Evolutionary conservation across 2,113 vertebrate genomes (phyloP).

Genomic region (Zeus faber): DNA sequence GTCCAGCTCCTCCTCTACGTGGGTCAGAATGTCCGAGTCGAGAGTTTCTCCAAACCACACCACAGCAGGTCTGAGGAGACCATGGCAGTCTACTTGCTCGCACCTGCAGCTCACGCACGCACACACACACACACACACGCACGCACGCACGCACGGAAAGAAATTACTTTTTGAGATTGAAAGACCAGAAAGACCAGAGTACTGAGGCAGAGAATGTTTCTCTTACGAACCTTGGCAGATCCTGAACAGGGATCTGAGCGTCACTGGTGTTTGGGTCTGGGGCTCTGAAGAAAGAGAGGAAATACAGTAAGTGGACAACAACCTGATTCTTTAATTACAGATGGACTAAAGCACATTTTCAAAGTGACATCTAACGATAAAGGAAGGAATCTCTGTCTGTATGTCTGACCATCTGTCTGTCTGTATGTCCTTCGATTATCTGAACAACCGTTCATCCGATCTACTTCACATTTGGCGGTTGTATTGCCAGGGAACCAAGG

Average conservation of each 20-base stretch:
- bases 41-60: conserved; percentile 97
- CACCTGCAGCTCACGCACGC: conserved; percentile 75
- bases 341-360: too few relatives aligned
- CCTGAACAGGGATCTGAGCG: conserved; percentile 79
- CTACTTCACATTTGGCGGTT: too few relatives aligned
- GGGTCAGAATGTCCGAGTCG: conserved; percentile 78
- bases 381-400: too few relatives aligned
- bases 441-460: too few relatives aligned
- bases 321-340: neutral
- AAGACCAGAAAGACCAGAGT: conserved; percentile 1
- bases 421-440: too few relatives aligned
- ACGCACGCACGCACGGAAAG: conserved; percentile 11
- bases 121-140: conserved; percentile 19
- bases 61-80: conserved; percentile 89
- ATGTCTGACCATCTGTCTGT: too few relatives aligned
- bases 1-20: conserved; percentile 83
- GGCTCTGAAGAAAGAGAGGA: conserved; percentile 72
- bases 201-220: too few relatives aligned
- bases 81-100: conserved; percentile 77
- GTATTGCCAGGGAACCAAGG: too few relatives aligned
- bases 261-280: conserved; percentile 83
- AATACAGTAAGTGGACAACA: neutral
- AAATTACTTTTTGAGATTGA: too few relatives aligned
- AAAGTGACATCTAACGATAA: too few relatives aligned
- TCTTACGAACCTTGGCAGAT: conserved; percentile 95